Conservation (phyloP, 2,113 vertebrate species). For the Chaenogobius annularis region DNA sequence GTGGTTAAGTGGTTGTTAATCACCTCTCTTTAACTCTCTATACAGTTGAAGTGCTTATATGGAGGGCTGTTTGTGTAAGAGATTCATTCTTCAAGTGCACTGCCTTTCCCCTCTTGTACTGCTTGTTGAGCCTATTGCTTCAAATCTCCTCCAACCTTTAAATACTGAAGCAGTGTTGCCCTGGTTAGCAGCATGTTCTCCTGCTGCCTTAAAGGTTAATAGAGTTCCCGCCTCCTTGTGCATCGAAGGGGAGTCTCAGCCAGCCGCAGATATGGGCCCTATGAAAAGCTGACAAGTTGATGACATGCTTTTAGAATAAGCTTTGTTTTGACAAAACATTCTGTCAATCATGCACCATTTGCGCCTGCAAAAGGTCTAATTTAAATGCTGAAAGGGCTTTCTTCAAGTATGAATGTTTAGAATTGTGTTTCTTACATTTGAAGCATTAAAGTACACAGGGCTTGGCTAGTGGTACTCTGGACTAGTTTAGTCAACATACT, state of each 20-base stretch:
- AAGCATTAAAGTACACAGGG: not conserved
- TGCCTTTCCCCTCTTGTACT: not conserved
- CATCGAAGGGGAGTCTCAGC: slow-evolving; percentile 36
- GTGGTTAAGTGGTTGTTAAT: slow-evolving; percentile 1
- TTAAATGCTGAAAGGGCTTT: not conserved
- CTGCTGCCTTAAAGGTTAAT: slow-evolving; percentile 76
- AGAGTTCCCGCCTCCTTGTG: slow-evolving; percentile 63
- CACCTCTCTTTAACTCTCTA: slow-evolving; percentile 17
- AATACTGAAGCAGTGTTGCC: slow-evolving; percentile 54
- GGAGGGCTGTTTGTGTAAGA: slow-evolving; percentile 9
- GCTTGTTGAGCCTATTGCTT: slow-evolving; percentile 48
- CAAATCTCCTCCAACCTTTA: slow-evolving; percentile 64
- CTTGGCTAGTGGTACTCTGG: not conserved
- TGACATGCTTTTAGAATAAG: slow-evolving; percentile 22
- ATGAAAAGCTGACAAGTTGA: not conserved
- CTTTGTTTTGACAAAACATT: not conserved
- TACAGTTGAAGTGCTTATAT: not conserved
- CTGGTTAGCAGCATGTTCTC: slow-evolving; percentile 44
- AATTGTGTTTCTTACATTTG: too few species aligned
- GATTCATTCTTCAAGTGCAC: not conserved
- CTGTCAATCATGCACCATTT: slow-evolving; percentile 5
- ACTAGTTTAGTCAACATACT: not conserved
- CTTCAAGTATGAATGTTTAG: not conserved
- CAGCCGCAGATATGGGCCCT: slow-evolving; percentile 17
- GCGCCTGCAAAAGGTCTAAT: not conserved